A percentile compares a stretch with the other conserved stretches of the same genome.
Conservation (phyloP, 2,797 vertebrate genomes). For the Loris lydekkerianus region DNA sequence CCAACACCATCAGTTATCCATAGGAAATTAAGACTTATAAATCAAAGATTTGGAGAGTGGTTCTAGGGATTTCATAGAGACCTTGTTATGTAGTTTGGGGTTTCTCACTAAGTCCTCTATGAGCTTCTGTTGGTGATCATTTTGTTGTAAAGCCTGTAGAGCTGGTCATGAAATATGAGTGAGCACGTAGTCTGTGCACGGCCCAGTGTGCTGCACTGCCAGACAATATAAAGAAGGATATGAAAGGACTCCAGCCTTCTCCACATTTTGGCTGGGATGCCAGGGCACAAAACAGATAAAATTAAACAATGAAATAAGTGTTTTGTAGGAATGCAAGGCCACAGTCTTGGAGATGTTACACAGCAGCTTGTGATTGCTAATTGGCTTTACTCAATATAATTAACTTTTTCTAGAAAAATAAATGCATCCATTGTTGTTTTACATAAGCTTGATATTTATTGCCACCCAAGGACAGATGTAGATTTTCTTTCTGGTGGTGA, state of each 20-base stretch:
- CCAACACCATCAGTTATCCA: background rate
- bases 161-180: background rate
- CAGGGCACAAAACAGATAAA: background rate
- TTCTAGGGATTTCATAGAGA: conserved; percentile 5
- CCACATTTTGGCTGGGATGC: background rate
- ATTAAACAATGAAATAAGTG: conserved; percentile 2
- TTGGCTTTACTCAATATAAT: conserved; percentile 24
- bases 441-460: conserved; percentile 21
- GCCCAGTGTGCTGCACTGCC: background rate
- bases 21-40: background rate
- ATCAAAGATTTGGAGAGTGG: background rate
- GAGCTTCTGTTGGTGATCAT: background rate
- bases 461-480: conserved; percentile 32
- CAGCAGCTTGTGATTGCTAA: conserved; percentile 38
- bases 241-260: background rate
- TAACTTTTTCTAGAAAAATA: conserved; percentile 43
- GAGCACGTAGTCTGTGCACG: background rate
- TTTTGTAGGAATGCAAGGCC: background rate
- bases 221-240: background rate
- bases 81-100: background rate
- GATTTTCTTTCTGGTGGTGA: conserved; percentile 54
- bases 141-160: conserved; percentile 29
- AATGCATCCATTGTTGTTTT: background rate
- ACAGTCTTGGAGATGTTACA: background rate
- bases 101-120: background rate